Conservation (phyloP, 2,888 invertebrate genomes). For the Caenorhabditis macrosperma region DNA sequence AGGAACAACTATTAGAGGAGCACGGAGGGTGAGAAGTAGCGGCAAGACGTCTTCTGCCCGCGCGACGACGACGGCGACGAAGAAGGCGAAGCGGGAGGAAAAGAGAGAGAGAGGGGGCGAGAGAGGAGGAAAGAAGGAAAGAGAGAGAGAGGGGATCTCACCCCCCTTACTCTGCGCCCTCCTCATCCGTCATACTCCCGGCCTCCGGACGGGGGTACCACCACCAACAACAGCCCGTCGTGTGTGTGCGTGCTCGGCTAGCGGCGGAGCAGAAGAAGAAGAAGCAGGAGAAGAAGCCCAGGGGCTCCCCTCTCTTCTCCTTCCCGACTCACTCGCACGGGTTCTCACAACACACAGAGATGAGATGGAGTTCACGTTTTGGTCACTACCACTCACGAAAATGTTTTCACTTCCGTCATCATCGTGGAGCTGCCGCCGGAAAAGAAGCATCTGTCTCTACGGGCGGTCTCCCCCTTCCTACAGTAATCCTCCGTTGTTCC, state of each 20-base stretch:
- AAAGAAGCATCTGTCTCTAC: conserved; percentile 33
- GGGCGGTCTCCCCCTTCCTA: neutral
- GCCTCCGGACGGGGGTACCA: neutral
- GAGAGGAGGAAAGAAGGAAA: conserved; percentile 30
- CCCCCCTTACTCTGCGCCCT: conserved; percentile 3
- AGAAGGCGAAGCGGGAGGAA: conserved; percentile 26
- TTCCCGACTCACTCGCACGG: neutral
- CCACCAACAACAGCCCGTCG: conserved; percentile 41
- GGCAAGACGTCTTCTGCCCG: conserved; percentile 41
- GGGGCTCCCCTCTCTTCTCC: conserved; percentile 25
- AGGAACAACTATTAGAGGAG: neutral
- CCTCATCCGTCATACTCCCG: conserved; percentile 10
- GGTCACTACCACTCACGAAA: neutral
- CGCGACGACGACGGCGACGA: conserved; percentile 27
- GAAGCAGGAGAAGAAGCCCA: conserved; percentile 20
- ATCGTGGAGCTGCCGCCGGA: too few species aligned
- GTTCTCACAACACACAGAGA: neutral
- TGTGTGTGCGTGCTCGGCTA: conserved; percentile 15
- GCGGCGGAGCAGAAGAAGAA: conserved; percentile 30
- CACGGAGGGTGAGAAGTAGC: conserved; percentile 34
- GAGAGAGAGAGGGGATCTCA: conserved; percentile 16
- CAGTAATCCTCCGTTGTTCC: conserved; percentile 15
- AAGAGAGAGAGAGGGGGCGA: conserved; percentile 20
- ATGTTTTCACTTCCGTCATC: conserved; percentile 6
- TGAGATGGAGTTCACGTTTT: neutral